Percentiles rank a stretch among this genome's conserved stretches.
Evolutionary conservation across 2,113 vertebrate species (phyloP).

Genomic region (Phyllostomus discolor): DNA sequence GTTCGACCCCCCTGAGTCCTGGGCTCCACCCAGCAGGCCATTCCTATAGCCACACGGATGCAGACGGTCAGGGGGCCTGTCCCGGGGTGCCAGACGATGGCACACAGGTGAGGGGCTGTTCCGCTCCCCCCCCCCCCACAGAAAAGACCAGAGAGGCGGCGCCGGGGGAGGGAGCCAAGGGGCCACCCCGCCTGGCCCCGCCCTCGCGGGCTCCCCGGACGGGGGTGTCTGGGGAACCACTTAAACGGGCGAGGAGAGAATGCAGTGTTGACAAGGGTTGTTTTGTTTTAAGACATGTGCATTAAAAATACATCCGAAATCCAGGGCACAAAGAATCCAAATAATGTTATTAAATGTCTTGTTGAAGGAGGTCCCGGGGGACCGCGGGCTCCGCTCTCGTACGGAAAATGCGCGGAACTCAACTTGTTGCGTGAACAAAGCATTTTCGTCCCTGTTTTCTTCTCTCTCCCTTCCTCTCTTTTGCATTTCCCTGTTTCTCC

Average conservation of each 20-base stretch:
- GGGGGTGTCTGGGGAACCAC: constrained; percentile 58
- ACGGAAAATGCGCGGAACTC: constrained; percentile 41
- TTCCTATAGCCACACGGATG: fast-evolving
- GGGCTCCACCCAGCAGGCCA: not conserved
- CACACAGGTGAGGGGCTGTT: constrained; percentile 30
- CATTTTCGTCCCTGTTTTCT: not conserved
- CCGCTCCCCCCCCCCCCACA: not conserved
- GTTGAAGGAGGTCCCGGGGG: constrained; percentile 62
- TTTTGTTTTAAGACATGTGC: constrained; percentile 73
- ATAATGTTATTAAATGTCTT: constrained; percentile 74
- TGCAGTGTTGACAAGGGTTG: constrained; percentile 66
- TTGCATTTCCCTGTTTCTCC: constrained; percentile 47
- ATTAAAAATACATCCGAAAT: constrained; percentile 81
- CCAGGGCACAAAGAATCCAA: constrained; percentile 67
- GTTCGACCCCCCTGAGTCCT: not conserved
- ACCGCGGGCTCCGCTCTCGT: constrained; percentile 53
- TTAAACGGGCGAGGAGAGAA: constrained; percentile 35
- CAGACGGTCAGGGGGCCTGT: not conserved
- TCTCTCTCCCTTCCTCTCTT: constrained; percentile 14
- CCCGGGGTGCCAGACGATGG: not conserved
- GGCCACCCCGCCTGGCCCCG: not conserved
- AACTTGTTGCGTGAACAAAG: constrained; percentile 50
- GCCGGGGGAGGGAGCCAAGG: constrained; percentile 52
- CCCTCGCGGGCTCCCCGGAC: constrained; percentile 33
- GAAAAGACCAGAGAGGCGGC: constrained; percentile 43